These are phyloP conservation scores for Boloria selene DNA, from an alignment of 2,888 invertebrate species.

Conservation along the genomic window DNA sequence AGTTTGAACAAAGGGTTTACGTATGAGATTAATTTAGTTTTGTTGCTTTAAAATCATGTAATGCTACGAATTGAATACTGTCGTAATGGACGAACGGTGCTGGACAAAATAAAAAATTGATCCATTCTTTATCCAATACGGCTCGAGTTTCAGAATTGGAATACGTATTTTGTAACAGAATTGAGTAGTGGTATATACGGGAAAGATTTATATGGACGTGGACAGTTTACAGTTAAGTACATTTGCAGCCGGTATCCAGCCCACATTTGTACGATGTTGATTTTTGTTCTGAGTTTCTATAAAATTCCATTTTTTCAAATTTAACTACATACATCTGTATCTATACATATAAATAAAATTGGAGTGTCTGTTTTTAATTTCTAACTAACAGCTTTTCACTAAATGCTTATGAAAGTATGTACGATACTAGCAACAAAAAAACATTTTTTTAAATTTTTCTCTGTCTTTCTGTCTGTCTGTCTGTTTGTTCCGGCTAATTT, in stretches of 20 bases:
- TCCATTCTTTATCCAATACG: slow-evolving; percentile 20
- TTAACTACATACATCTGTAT: too few relatives aligned
- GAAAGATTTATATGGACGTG: slow-evolving; percentile 20
- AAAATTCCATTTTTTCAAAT: not conserved
- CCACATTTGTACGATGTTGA: not conserved
- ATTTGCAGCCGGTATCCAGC: slow-evolving; percentile 6
- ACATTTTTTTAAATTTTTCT: too few relatives aligned
- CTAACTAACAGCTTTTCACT: too few relatives aligned
- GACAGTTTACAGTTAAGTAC: slow-evolving; percentile 20
- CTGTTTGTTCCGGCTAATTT: too few relatives aligned
- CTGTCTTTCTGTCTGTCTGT: too few relatives aligned
- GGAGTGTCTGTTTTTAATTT: too few relatives aligned
- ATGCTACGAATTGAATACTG: slow-evolving; percentile 10
- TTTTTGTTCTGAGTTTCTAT: not conserved
- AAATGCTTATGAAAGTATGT: too few relatives aligned
- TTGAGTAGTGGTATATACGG: slow-evolving; percentile 8
- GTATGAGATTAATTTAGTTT: slow-evolving; percentile 3
- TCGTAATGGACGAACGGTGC: slow-evolving; percentile 11
- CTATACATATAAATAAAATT: too few relatives aligned
- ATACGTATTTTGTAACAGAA: slow-evolving; percentile 15
- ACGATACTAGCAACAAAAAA: too few relatives aligned
- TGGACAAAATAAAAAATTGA: slow-evolving; percentile 21
- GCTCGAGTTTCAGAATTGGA: slow-evolving; percentile 19
- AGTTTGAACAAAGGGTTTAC: slow-evolving; percentile 8
- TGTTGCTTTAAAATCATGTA: slow-evolving; percentile 19